Evolutionary conservation across 2,113 vertebrate genomes (phyloP).

Genomic region (Rissa tridactyla): DNA sequence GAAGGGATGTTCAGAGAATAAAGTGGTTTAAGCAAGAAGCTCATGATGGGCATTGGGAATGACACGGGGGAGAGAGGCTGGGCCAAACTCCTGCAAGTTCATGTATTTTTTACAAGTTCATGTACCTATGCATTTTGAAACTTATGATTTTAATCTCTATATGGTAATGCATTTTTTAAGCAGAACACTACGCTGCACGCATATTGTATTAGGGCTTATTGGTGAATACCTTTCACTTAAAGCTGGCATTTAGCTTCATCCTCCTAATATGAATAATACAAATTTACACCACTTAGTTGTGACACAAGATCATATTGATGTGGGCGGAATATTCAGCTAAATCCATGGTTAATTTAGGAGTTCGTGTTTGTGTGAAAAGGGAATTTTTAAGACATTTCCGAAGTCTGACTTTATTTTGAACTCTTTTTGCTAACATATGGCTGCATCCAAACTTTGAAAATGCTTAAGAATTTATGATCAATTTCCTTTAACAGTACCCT

Average conservation of each 20-base stretch:
- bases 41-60: neutral
- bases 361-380: neutral
- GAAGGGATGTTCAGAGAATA: neutral
- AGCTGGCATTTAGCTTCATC: neutral
- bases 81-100: neutral
- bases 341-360: neutral
- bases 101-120: neutral
- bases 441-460: neutral
- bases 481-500: neutral
- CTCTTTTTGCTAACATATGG: neutral
- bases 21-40: neutral
- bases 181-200: fast-evolving
- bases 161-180: neutral
- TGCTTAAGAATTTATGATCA: neutral
- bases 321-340: neutral
- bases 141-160: neutral
- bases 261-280: neutral
- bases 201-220: neutral
- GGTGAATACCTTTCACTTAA: neutral
- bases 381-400: neutral
- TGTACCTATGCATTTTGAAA: neutral
- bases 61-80: neutral
- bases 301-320: neutral
- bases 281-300: neutral
- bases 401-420: neutral